Conservation (phyloP, 2,797 vertebrate genomes). For the Notamacropus eugenii region DNA sequence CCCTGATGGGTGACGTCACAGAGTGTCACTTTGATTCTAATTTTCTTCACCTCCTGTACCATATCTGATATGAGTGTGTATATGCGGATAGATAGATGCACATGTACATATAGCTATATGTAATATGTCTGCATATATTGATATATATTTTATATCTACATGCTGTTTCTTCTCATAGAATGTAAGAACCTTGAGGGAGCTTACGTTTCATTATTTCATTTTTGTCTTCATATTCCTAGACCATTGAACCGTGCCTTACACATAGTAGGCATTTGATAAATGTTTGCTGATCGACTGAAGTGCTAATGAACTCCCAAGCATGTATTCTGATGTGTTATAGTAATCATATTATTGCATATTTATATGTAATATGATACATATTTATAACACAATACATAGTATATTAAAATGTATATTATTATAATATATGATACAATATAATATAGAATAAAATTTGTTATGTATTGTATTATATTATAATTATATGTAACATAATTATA, state of each 20-base stretch:
- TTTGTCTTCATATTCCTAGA: background rate
- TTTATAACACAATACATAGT: too few species aligned
- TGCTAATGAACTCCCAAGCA: background rate
- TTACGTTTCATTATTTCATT: background rate
- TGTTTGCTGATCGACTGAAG: background rate
- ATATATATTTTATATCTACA: background rate
- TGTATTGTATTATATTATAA: too few species aligned
- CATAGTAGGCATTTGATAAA: background rate
- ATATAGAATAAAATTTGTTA: too few species aligned
- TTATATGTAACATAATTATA: too few species aligned
- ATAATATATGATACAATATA: too few species aligned
- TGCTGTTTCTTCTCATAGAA: background rate
- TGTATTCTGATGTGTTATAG: background rate
- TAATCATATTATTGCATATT: background rate
- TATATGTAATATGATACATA: too few species aligned
- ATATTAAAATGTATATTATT: too few species aligned
- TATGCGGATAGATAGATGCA: background rate
- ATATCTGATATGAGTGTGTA: background rate
- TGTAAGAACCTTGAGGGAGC: background rate
- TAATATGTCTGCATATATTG: too few species aligned
- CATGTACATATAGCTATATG: background rate
- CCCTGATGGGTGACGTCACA: background rate
- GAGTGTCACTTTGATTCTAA: background rate
- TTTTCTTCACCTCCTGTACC: background rate
- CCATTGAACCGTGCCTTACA: background rate